A percentile compares a stretch with the other conserved stretches of the same genome.
Evolutionary conservation across 2,113 vertebrate genomes (phyloP).

Genomic region (Pagrus major): DNA sequence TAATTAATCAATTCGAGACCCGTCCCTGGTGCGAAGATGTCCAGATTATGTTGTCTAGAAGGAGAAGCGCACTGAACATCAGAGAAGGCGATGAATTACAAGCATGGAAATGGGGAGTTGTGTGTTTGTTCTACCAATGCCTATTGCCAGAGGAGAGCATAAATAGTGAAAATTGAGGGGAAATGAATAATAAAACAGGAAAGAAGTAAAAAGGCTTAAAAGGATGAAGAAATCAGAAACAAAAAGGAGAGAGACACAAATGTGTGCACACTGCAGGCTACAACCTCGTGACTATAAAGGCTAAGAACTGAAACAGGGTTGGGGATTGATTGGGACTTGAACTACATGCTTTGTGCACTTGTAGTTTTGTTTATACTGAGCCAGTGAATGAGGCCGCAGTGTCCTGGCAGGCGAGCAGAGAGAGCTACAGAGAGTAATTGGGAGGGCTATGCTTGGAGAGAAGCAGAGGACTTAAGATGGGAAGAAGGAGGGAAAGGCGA

Average conservation of each 20-base stretch:
- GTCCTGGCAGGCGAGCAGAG: slow-evolving; percentile 67
- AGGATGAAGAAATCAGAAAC: background rate
- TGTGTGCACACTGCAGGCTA: slow-evolving; percentile 13
- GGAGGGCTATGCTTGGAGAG: slow-evolving; percentile 53
- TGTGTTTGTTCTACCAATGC: slow-evolving; percentile 48
- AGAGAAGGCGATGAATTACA: slow-evolving; percentile 43
- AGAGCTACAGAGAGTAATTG: slow-evolving; percentile 71
- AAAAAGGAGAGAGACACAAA: background rate
- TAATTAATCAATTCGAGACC: slow-evolving; percentile 82
- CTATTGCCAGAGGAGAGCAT: slow-evolving; percentile 11
- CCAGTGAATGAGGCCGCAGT: slow-evolving; percentile 65
- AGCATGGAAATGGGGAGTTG: slow-evolving; percentile 6
- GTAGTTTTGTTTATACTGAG: slow-evolving; percentile 67
- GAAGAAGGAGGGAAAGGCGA: slow-evolving; percentile 41
- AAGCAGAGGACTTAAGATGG: slow-evolving; percentile 66
- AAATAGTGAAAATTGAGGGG: background rate
- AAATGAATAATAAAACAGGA: background rate
- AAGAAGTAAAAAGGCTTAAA: background rate
- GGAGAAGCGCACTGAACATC: slow-evolving; percentile 43
- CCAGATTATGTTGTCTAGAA: slow-evolving; percentile 67
- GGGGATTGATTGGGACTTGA: slow-evolving; percentile 67
- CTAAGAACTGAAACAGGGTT: slow-evolving; percentile 42
- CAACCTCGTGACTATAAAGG: slow-evolving; percentile 41
- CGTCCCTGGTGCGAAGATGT: slow-evolving; percentile 64
- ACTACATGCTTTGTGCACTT: slow-evolving; percentile 67